Evolutionary conservation across 1,140 invertebrate species (phyloP).

Genomic region (Drosophila bipectinata): DNA sequence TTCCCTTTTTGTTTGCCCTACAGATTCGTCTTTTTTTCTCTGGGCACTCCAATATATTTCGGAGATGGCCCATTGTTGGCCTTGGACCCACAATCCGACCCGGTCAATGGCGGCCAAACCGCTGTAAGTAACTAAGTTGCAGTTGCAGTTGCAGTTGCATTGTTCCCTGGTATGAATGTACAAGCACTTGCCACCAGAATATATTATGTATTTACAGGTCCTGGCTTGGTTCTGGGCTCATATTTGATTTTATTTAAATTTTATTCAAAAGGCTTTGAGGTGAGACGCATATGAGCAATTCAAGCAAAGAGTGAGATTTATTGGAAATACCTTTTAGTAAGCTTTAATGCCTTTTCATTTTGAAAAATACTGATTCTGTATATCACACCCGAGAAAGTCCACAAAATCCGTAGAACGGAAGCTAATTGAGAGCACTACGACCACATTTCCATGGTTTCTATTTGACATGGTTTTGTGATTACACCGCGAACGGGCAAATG

Average conservation of each 20-base stretch:
- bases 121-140: constrained; percentile 70
- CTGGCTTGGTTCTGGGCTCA: constrained; percentile 14
- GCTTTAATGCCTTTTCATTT: not conserved
- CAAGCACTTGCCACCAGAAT: constrained; percentile 22
- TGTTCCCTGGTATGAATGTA: constrained; percentile 4
- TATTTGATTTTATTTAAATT: not conserved
- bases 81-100: constrained; percentile 30
- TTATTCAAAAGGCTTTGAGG: not conserved
- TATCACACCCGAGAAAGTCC: not conserved
- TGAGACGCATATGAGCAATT: not conserved
- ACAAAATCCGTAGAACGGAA: constrained; percentile 9
- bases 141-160: constrained; percentile 33
- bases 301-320: not conserved
- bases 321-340: not conserved
- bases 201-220: constrained; percentile 8
- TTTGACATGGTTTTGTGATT: constrained; percentile 25
- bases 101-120: constrained; percentile 59
- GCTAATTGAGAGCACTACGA: constrained; percentile 16
- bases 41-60: constrained; percentile 53
- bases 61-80: constrained; percentile 67
- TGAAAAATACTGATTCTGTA: not conserved
- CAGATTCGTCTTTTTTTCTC: constrained; percentile 17
- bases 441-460: constrained; percentile 5
- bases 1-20: constrained; percentile 27
- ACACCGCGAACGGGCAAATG: constrained; percentile 1